phyloP scores from a whole-genome alignment of 2,888 invertebrate species.

The Hirtodrosophila alboralis region DNA sequence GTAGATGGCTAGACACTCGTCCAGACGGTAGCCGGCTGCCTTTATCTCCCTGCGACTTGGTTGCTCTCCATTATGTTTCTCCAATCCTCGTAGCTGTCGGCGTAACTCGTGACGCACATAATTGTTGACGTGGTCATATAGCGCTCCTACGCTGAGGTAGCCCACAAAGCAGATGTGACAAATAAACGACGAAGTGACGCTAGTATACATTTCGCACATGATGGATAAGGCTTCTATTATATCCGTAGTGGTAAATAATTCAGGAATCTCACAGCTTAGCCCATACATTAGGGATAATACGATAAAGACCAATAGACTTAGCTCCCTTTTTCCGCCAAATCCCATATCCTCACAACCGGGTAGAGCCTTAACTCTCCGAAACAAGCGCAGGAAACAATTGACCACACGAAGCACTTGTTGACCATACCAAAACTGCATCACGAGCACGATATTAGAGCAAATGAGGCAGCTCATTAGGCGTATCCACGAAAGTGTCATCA shows the following conservation, averaged over 20 bases:
- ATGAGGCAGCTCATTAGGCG: constrained; percentile 9
- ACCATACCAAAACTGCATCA: constrained; percentile 41
- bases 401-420: constrained; percentile 34
- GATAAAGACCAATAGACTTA: constrained; percentile 38
- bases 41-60: constrained; percentile 20
- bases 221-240: background rate
- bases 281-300: constrained; percentile 32
- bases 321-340: constrained; percentile 50
- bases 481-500: constrained; percentile 19
- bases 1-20: constrained; percentile 51
- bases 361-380: constrained; percentile 28
- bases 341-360: constrained; percentile 1
- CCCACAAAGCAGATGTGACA: constrained; percentile 53
- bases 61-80: constrained; percentile 1
- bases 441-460: constrained; percentile 16
- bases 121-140: constrained; percentile 46
- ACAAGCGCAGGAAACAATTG: constrained; percentile 44
- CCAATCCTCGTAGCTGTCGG: constrained; percentile 36
- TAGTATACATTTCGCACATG: constrained; percentile 21
- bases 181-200: constrained; percentile 22
- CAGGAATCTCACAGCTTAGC: constrained; percentile 5
- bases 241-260: background rate
- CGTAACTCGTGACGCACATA: constrained; percentile 49
- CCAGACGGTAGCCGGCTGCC: constrained; percentile 30
- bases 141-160: constrained; percentile 52